Conservation (phyloP, 2,113 vertebrate genomes). For the Meles meles region DNA sequence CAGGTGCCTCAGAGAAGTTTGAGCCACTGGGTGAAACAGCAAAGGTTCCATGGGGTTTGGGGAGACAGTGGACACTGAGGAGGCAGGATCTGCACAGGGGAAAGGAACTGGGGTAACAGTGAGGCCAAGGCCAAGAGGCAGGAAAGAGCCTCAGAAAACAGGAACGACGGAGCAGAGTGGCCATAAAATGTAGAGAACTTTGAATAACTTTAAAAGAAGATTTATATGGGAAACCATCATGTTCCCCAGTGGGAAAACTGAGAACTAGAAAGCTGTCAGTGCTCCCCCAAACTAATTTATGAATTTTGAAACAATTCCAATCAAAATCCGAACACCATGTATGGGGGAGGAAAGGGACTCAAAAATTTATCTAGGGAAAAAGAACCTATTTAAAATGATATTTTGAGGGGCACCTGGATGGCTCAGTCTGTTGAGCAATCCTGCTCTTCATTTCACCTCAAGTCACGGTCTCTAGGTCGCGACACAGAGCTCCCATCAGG, state of each 20-base stretch:
- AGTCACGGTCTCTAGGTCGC: background rate
- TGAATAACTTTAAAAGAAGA: background rate
- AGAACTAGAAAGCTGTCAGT: background rate
- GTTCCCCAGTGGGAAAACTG: background rate
- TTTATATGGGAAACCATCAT: background rate
- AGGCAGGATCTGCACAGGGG: too few relatives aligned
- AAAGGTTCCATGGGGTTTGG: background rate
- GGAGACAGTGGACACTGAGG: background rate
- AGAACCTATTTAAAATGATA: background rate
- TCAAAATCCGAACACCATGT: background rate
- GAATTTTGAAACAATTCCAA: background rate
- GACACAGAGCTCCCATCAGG: background rate
- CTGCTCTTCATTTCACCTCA: background rate
- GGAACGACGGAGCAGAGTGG: background rate
- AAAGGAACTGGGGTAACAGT: background rate
- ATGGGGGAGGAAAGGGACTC: too few relatives aligned
- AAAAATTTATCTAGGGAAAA: background rate
- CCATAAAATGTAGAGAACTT: background rate
- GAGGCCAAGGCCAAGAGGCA: background rate
- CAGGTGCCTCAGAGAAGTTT: background rate
- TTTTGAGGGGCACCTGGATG: too few relatives aligned
- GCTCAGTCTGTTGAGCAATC: background rate
- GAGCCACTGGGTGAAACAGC: background rate
- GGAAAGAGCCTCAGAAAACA: background rate
- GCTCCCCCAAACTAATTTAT: background rate